Evolutionary conservation across 1,140 invertebrate species (phyloP).

Genomic region (Scaptomyza pallida): DNA sequence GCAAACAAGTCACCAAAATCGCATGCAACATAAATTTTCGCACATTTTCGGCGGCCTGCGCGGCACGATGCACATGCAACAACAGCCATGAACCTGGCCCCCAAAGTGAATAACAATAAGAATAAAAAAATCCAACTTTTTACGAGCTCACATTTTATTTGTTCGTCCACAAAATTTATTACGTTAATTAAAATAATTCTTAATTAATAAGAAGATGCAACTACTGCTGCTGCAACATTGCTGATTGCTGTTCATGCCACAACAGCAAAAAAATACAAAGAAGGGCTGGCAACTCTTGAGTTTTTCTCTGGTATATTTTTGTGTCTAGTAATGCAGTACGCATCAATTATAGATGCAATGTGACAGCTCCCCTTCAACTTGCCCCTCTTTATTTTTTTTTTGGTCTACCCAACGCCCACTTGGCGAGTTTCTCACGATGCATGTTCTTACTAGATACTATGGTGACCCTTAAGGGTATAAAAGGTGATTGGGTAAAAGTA

Average conservation of each 20-base stretch:
- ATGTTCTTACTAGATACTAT: no score
- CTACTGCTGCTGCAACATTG: constrained; percentile 29
- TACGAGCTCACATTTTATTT: constrained; percentile 29
- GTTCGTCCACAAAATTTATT: constrained; percentile 74
- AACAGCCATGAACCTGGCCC: constrained; percentile 24
- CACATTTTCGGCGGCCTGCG: constrained; percentile 59
- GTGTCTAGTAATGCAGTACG: constrained; percentile 73
- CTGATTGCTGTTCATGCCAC: constrained; percentile 26
- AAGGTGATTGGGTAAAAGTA: no score
- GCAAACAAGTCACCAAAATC: constrained; percentile 80
- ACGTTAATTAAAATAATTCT: constrained; percentile 84
- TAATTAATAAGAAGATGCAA: constrained; percentile 80
- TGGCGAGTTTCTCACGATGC: constrained; percentile 68
- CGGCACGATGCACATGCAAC: constrained; percentile 48
- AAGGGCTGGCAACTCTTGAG: background rate
- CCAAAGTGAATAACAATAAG: constrained; percentile 7
- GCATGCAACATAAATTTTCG: constrained; percentile 81
- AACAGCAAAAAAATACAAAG: background rate
- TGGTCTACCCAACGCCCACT: constrained; percentile 51
- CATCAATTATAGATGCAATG: constrained; percentile 69
- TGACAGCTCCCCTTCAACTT: constrained; percentile 9
- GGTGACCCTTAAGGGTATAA: no score
- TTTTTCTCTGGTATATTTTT: constrained; percentile 25
- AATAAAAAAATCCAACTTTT: constrained; percentile 22
- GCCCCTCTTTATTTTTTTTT: background rate